Conservation (phyloP, 2,888 invertebrate genomes). For the Bombylius discolor region DNA sequence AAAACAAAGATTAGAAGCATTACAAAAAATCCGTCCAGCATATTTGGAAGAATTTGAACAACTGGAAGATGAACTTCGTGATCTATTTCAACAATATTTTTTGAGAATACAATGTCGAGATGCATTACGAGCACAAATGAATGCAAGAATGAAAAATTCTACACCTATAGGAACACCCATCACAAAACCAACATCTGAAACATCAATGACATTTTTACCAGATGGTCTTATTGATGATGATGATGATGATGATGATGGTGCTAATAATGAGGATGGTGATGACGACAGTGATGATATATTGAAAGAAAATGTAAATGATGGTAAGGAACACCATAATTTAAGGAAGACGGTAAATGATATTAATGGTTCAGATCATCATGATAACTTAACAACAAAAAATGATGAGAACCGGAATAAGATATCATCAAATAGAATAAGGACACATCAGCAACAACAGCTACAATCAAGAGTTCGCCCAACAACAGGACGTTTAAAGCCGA, state of each 20-base stretch:
- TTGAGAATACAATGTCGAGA: constrained; percentile 76
- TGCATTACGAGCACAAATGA: constrained; percentile 75
- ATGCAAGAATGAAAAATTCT: constrained; percentile 24
- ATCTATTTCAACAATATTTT: constrained; percentile 78
- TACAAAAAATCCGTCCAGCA: constrained; percentile 92
- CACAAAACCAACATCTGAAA: constrained; percentile 27
- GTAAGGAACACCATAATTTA: too few relatives aligned
- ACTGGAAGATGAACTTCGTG: constrained; percentile 70
- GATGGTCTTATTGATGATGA: constrained; percentile 33
- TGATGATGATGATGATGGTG: constrained; percentile 26
- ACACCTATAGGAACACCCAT: constrained; percentile 27
- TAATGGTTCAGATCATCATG: not conserved
- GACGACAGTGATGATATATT: constrained; percentile 17
- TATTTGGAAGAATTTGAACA: constrained; percentile 92
- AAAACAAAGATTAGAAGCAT: constrained; percentile 80
- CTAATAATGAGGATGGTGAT: constrained; percentile 14
- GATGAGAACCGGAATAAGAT: too few relatives aligned
- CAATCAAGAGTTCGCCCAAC: constrained; percentile 28
- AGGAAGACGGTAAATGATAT: not conserved
- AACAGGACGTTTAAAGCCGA: constrained; percentile 28
- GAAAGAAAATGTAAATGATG: not conserved
- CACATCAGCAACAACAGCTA: constrained; percentile 21
- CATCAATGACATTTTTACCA: constrained; percentile 28
- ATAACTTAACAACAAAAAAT: not conserved
- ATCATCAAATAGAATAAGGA: not conserved